These are phyloP conservation scores for Peromyscus californicus DNA, from an alignment of 2,113 vertebrate species.

Conservation along the genomic window DNA sequence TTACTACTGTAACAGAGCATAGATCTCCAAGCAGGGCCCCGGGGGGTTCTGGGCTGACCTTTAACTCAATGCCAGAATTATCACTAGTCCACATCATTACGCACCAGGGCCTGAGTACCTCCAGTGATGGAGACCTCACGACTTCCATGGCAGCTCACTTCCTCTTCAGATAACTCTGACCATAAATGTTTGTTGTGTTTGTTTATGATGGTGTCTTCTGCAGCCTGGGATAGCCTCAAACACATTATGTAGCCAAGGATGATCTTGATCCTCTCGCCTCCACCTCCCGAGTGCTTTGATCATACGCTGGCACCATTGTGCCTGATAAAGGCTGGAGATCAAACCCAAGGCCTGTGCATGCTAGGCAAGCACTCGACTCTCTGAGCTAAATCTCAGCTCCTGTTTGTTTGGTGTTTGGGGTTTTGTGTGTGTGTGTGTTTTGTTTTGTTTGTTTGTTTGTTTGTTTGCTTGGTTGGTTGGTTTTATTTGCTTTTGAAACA, in stretches of 20 bases:
- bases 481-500: neutral
- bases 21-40: neutral
- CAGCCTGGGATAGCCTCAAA: neutral
- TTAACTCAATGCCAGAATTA: neutral
- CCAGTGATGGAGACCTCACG: neutral
- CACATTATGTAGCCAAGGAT: neutral
- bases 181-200: neutral
- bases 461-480: neutral
- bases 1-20: neutral
- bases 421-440: too few relatives aligned
- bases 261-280: neutral
- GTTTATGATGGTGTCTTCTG: neutral
- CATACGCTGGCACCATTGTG: neutral
- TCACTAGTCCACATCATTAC: neutral
- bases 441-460: too few relatives aligned
- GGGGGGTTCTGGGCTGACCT: neutral
- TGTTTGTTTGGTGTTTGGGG: neutral
- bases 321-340: neutral
- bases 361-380: neutral
- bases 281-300: neutral
- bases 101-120: neutral
- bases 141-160: neutral
- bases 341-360: neutral
- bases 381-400: neutral
- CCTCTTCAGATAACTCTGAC: slow-evolving; percentile 2